Evolutionary conservation across 2,113 vertebrate species (phyloP).

Genomic region (Chloropsis cyanopogon): DNA sequence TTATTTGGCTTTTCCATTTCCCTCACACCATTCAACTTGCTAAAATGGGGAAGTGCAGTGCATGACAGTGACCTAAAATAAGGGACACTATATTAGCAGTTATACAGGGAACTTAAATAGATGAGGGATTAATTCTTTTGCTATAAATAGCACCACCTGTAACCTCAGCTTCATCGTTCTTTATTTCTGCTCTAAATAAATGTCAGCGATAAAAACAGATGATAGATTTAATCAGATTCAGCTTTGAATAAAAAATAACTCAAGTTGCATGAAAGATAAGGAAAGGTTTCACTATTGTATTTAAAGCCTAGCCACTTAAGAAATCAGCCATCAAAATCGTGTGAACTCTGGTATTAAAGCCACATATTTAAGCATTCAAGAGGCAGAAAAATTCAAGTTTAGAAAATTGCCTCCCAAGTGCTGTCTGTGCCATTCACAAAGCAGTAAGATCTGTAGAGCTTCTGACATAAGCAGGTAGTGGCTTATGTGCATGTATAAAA

Average conservation of each 20-base stretch:
- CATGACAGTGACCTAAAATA: constrained; percentile 45
- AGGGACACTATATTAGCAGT: not conserved
- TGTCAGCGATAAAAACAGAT: not conserved
- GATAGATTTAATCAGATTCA: not conserved
- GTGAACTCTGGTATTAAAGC: not conserved
- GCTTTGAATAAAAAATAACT: not conserved
- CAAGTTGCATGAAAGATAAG: not conserved
- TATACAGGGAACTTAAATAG: constrained; percentile 9
- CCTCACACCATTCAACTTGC: not conserved
- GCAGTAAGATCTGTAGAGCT: not conserved
- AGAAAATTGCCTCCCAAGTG: not conserved
- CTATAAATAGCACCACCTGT: constrained; percentile 36
- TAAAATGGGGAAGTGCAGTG: not conserved
- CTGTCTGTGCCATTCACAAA: not conserved
- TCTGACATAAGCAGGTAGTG: not conserved
- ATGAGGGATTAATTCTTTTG: constrained; percentile 14
- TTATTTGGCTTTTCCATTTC: not conserved
- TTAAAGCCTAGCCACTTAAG: not conserved
- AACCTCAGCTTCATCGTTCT: constrained; percentile 15
- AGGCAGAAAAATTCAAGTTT: not conserved
- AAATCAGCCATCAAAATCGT: not conserved
- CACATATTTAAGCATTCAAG: not conserved
- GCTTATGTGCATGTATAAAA: not conserved
- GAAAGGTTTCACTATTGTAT: not conserved
- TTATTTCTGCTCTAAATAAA: constrained; percentile 49